Evolutionary conservation across 2,888 invertebrate species (phyloP).

Genomic region (Tipula helvola): DNA sequence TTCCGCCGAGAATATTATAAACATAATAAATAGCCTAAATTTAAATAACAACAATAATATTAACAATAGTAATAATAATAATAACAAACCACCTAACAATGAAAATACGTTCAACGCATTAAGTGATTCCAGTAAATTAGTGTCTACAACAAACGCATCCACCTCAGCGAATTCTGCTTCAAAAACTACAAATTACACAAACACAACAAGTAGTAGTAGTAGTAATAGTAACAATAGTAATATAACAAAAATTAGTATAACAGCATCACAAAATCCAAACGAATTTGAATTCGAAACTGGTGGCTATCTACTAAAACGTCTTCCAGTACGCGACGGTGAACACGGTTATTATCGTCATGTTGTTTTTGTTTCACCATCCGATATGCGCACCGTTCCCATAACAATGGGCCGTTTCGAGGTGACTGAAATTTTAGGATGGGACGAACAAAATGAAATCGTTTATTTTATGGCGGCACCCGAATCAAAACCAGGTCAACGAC

Average conservation of each 20-base stretch:
- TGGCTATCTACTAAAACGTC: conserved; percentile 38
- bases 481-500: conserved; percentile 64
- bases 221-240: not conserved
- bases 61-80: not conserved
- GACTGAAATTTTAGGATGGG: conserved; percentile 63
- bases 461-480: conserved; percentile 73
- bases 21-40: conserved; percentile 13
- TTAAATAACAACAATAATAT: not conserved
- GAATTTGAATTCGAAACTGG: conserved; percentile 19
- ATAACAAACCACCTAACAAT: not conserved
- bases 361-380: conserved; percentile 34
- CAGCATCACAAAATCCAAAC: not conserved
- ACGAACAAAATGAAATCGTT: conserved; percentile 55
- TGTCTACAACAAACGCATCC: not conserved
- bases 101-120: not conserved
- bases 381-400: conserved; percentile 36
- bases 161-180: not conserved
- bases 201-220: not conserved
- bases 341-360: conserved; percentile 49
- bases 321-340: conserved; percentile 49
- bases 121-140: not conserved
- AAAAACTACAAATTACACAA: not conserved
- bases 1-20: conserved; percentile 8
- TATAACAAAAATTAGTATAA: not conserved
- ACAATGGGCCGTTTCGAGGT: conserved; percentile 67